phyloP scores from a whole-genome alignment of 2,797 vertebrate genomes.

The Naso thynnoides region DNA sequence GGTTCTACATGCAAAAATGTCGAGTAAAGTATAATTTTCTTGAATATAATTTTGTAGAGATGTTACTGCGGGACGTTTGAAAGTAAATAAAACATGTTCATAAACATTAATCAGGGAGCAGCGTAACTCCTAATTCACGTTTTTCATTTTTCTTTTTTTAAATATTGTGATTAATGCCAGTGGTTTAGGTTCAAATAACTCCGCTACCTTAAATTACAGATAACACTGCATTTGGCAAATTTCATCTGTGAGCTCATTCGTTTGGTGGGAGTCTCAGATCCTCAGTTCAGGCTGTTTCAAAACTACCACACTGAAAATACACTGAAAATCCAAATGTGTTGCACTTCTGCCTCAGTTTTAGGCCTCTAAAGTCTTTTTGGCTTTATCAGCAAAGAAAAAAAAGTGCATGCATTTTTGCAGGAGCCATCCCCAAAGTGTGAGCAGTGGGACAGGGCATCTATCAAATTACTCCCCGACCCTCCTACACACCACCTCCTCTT shows the following conservation, averaged over 20 bases:
- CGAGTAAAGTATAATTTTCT: neutral
- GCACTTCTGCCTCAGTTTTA: conserved; percentile 40
- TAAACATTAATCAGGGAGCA: neutral
- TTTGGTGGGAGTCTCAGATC: conserved; percentile 43
- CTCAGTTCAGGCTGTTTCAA: conserved; percentile 24
- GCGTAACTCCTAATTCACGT: neutral
- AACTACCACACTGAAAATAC: too few relatives aligned
- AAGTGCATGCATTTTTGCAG: conserved; percentile 42
- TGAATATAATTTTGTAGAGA: neutral
- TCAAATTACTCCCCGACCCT: conserved; percentile 72
- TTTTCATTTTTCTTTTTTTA: neutral
- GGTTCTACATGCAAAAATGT: neutral
- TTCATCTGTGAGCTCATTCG: conserved; percentile 30
- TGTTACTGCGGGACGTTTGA: neutral
- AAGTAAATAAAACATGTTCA: neutral
- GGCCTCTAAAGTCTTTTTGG: conserved; percentile 51
- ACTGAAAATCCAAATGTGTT: conserved; percentile 5
- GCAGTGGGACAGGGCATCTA: conserved; percentile 77
- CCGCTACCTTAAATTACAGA: conserved; percentile 1
- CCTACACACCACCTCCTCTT: conserved; percentile 35
- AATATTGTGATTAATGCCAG: neutral
- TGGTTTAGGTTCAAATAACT: conserved; percentile 9
- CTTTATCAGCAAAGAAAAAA: conserved; percentile 63
- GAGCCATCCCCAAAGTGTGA: conserved; percentile 50
- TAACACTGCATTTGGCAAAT: conserved; percentile 32